Conservation (phyloP, 92 coral and sea anemone genomes). For the Pocillopora meandrina region DNA sequence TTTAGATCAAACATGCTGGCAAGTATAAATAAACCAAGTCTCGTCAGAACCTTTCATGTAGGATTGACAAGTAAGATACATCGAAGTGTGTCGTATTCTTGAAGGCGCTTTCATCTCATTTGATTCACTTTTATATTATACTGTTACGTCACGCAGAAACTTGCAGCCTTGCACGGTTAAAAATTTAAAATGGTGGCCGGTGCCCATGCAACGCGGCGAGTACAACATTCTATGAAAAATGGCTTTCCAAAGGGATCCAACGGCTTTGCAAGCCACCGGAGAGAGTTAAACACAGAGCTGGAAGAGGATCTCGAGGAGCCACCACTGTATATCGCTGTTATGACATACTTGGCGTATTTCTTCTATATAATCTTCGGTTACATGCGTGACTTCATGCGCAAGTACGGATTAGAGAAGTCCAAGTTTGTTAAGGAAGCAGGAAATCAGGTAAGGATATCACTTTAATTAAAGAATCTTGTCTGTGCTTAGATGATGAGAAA, state of each 20-base stretch:
- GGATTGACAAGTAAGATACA: neutral
- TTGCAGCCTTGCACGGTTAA: neutral
- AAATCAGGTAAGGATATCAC: conserved; percentile 64
- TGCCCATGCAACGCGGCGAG: conserved; percentile 22
- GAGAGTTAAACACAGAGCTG: conserved; percentile 16
- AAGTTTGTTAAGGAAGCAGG: conserved; percentile 75
- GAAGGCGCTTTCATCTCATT: neutral
- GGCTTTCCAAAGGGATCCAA: conserved; percentile 66
- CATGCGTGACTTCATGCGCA: conserved; percentile 90
- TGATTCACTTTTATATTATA: neutral
- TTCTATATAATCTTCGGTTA: conserved; percentile 86
- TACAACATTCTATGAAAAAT: conserved; percentile 45
- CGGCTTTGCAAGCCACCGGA: conserved; percentile 49
- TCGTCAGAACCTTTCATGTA: too few species aligned
- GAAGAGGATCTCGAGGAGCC: conserved; percentile 85
- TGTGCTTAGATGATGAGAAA: neutral
- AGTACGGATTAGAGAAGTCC: conserved; percentile 84
- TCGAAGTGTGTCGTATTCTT: neutral
- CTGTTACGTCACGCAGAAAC: neutral
- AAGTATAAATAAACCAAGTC: too few species aligned
- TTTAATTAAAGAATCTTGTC: neutral
- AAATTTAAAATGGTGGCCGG: conserved; percentile 48
- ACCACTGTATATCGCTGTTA: conserved; percentile 78
- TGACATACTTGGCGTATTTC: conserved; percentile 87
- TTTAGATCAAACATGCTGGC: too few species aligned